Evolutionary conservation across 2,888 invertebrate genomes (phyloP), one percentile per base, ranked within the genome.

Genomic region (Scaptomyza caliginosa): DNA sequence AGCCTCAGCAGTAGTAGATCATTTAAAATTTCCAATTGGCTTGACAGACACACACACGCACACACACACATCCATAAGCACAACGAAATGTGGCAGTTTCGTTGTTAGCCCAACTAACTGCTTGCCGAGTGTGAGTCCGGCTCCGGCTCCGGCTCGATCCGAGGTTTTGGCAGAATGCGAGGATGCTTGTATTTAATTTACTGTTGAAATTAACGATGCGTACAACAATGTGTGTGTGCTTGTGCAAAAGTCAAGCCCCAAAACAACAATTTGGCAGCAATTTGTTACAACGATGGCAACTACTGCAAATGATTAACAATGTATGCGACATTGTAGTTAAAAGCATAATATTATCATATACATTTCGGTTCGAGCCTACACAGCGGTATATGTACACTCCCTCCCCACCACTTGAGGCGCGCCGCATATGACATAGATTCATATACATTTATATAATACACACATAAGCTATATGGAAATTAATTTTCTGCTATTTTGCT

Each of bases 261-360:
- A 74, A 81, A 84, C 79, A 86, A 81, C 77, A 86, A 74, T 83
- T 86, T 83, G 86, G 77, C 81, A 81, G 74, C 86, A 78, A 86
- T 83, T 83, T 84, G 86, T 81, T 74, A 74, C 86, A 84, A 75
- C 58, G 50, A 55, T 65, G 77, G 86, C 77, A 72, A 84, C 83
- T 86, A 84, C 83, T 86, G 83, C 81, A 83, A 79, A 83, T 83
- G 84, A 83, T 86, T 86, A 83, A 83, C 83, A 83, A 83, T 81
- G 78, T 81, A 76, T 69, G 68, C 76, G 78, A 81, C 78, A 74
- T 86, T 83, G 81, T 76, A 77, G 86, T 78, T 80, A 78, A 86
- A 76, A 74, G 75, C 80, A 83, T 78, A 83, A 80, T 83, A 73
- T 85, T 84, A 84, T 78, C 80, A 81, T 76, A 76, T 76, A 76